Evolutionary conservation across 1,140 invertebrate genomes (phyloP).

Genomic region (Dryas iulia): DNA sequence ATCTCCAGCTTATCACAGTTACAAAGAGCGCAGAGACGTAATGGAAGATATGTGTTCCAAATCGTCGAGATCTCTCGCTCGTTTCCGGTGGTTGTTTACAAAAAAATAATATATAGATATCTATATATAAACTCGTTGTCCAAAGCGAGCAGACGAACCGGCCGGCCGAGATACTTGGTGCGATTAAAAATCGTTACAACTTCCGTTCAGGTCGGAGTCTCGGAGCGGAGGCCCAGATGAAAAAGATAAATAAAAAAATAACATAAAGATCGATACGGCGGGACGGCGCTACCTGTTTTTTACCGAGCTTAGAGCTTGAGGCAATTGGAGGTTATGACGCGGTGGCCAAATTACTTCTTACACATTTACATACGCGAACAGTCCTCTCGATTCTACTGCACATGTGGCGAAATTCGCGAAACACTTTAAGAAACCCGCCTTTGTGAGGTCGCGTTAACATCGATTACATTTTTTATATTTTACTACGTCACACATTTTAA

Average conservation of each 20-base stretch:
- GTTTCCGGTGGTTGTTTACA: constrained; percentile 77
- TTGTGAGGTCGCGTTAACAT: neutral
- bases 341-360: constrained; percentile 32
- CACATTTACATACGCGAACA: constrained; percentile 19
- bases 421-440: neutral
- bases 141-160: constrained; percentile 57
- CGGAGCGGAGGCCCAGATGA: constrained; percentile 67
- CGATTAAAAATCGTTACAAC: constrained; percentile 80
- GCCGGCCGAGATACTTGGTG: constrained; percentile 71
- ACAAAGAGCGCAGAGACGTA: constrained; percentile 63
- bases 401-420: neutral
- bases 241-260: constrained; percentile 79
- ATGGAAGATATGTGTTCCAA: constrained; percentile 75
- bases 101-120: constrained; percentile 53
- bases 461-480: no score
- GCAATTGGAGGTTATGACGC: constrained; percentile 46
- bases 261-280: constrained; percentile 77
- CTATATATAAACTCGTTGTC: constrained; percentile 56
- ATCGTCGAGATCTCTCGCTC: constrained; percentile 55
- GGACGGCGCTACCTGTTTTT: constrained; percentile 77
- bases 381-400: neutral
- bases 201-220: constrained; percentile 71
- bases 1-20: constrained; percentile 68
- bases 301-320: constrained; percentile 57
- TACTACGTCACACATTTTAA: no score